phyloP scores from a whole-genome alignment of 2,888 invertebrate species.

The Spodoptera exigua region DNA sequence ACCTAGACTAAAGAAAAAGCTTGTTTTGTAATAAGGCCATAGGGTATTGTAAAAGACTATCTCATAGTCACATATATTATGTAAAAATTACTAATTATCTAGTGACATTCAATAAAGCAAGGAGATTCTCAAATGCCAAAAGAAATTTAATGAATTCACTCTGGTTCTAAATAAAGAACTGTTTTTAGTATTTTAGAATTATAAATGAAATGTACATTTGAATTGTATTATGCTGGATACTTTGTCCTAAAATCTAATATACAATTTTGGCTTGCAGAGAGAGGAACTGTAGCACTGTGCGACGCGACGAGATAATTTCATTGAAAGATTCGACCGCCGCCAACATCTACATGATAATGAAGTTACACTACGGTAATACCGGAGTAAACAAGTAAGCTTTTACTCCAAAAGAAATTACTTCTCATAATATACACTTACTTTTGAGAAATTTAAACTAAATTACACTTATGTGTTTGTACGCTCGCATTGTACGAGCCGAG shows the following conservation, averaged over 20 bases:
- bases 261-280: conserved; percentile 8
- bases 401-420: conserved; percentile 8
- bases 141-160: no score
- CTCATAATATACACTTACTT: conserved; percentile 5
- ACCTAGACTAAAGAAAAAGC: no score
- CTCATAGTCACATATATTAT: no score
- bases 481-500: not conserved
- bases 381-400: conserved; percentile 27
- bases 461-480: not conserved
- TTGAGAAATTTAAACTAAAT: conserved; percentile 3
- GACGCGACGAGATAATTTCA: conserved; percentile 35
- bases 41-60: no score
- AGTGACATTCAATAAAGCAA: no score
- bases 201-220: no score
- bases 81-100: no score
- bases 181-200: no score
- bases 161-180: no score
- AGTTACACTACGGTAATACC: conserved; percentile 24
- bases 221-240: not conserved
- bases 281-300: conserved; percentile 1
- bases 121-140: no score
- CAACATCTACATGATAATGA: conserved; percentile 26
- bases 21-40: no score
- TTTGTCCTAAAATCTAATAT: not conserved
- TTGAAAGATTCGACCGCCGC: conserved; percentile 45